Conservation (phyloP, 2,888 invertebrate genomes). For the Agrotis puta region DNA sequence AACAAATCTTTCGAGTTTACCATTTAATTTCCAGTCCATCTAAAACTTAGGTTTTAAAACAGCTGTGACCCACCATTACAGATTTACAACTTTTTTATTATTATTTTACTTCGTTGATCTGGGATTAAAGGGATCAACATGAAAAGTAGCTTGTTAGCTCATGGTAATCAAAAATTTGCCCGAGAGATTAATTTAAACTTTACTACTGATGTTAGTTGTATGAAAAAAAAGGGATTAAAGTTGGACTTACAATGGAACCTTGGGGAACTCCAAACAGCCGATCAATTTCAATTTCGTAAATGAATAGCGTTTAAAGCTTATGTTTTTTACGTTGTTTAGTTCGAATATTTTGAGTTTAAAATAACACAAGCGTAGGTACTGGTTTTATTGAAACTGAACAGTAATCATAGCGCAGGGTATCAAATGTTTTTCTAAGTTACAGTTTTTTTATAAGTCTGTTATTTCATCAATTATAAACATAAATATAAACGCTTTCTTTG, state of each 20-base stretch:
- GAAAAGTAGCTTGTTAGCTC: background rate
- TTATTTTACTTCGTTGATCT: constrained; percentile 27
- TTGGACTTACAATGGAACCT: background rate
- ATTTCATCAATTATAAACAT: too few relatives aligned
- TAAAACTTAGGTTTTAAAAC: constrained; percentile 11
- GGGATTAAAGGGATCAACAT: constrained; percentile 30
- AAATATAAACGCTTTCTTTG: too few relatives aligned
- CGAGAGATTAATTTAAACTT: background rate
- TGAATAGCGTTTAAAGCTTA: background rate
- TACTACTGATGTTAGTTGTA: background rate
- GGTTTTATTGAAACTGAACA: background rate
- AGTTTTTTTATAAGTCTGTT: too few relatives aligned
- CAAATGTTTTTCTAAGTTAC: too few relatives aligned
- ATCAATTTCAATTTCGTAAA: background rate
- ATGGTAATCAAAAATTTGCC: background rate
- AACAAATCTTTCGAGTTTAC: background rate
- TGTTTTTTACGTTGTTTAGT: background rate
- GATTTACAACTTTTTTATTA: constrained; percentile 42
- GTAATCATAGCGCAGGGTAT: background rate
- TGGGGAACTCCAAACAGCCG: background rate
- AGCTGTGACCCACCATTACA: constrained; percentile 24
- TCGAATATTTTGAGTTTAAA: background rate
- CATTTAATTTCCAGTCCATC: constrained; percentile 8
- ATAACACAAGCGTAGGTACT: background rate
- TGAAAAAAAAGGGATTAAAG: background rate